Evolutionary conservation across 1,140 invertebrate genomes (phyloP), one percentile per base, ranked within the genome.

Genomic region (Drosophila leontia): DNA sequence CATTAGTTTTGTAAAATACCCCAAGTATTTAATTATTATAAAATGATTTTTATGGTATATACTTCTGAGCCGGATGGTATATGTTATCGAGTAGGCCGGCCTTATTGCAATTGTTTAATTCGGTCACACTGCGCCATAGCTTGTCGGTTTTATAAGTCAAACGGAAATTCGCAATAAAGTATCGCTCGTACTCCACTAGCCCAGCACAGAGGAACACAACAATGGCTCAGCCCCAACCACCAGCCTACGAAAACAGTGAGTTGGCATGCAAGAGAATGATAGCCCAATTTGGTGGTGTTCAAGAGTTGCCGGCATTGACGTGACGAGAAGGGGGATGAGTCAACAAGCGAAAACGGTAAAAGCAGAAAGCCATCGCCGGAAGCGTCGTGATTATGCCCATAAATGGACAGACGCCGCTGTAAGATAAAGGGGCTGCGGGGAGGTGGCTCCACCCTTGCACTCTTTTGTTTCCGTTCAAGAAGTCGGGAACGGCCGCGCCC

Each of bases 181-280:
- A 79, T 65, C 15, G 13, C 48, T 69, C 13, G 32, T 50, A 75
- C 47, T 19, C 23, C 39, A 51, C 44, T 47, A 62, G 47, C 55
- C 32, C 59, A 71, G 26, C 71, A 50, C 32, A 77, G 29, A 50
- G 62, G 45, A 41, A 76, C 44, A 51, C 57, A 39, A 47, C 50
- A 71, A 91, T 91, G 91, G 85, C 91, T 48, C 91, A 91, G 87
- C 91, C 83, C 50, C 91, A 92, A 82, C 76, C 74, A 87, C 91
- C 91, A 59, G 91, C 84, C 59, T 92, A 92, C 55, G 83, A 92
- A 78, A 92, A 92, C 72, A 92, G 91, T 92, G 75, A 92, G 91
- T 91, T 75, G 47, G 39, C 47, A 55, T 58, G 50, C 50, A 26
- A 67, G 19, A 68, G 9, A 37, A 23, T 35, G 29, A 65, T 26